phyloP scores from a whole-genome alignment of 2,113 vertebrate genomes.

The Saccopteryx bilineata region DNA sequence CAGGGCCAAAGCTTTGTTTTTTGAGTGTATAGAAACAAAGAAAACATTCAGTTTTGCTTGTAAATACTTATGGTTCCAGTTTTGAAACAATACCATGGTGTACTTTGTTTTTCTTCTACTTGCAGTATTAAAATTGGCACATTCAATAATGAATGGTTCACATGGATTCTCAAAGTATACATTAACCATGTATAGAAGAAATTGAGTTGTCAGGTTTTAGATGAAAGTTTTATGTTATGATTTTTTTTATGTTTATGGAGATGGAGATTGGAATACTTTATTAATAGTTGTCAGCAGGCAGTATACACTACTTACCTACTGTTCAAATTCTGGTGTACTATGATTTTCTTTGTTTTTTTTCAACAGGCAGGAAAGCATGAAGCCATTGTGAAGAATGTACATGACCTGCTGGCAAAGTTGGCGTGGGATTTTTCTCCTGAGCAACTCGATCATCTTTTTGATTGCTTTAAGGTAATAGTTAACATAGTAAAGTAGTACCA shows the following conservation, averaged over 20 bases:
- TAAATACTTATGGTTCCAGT: not conserved
- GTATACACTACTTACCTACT: not conserved
- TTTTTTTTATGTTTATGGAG: not conserved
- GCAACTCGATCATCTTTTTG: constrained; percentile 99
- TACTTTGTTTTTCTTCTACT: constrained; percentile 35
- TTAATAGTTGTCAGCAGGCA: not conserved
- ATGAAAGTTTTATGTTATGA: not conserved
- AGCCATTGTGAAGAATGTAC: constrained; percentile 99
- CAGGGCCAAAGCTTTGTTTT: constrained; percentile 2
- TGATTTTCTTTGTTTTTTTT: constrained; percentile 63
- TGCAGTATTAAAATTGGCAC: not conserved
- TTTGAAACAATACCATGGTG: constrained; percentile 3
- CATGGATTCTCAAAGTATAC: not conserved
- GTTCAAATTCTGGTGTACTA: constrained; percentile 7
- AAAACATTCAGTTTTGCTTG: constrained; percentile 40
- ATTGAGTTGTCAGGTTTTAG: constrained; percentile 44
- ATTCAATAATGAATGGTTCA: constrained; percentile 2
- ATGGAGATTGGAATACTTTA: not conserved
- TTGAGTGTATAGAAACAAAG: constrained; percentile 28
- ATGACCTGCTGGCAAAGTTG: constrained; percentile 98
- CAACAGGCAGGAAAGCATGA: constrained; percentile 98
- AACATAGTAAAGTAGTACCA: not conserved
- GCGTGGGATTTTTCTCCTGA: constrained; percentile 99
- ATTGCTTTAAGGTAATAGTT: constrained; percentile 97
- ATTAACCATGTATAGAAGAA: constrained; percentile 15